Conservation (phyloP, 1,140 invertebrate genomes). For the Akabosia matsudoensis region DNA sequence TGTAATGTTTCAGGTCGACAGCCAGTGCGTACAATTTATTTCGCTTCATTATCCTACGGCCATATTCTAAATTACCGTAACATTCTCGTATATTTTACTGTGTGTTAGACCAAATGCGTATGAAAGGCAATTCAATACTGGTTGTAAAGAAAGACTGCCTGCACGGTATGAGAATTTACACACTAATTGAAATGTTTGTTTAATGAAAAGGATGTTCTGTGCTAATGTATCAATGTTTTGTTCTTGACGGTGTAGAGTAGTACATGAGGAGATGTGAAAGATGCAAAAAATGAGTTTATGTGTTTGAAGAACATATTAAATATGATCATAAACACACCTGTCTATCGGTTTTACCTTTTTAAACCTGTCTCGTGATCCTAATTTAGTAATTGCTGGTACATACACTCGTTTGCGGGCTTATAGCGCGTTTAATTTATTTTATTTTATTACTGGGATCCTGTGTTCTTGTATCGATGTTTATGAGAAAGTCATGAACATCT, state of each 20-base stretch:
- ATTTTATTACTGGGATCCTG: no score
- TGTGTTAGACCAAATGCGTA: neutral
- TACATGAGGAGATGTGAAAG: neutral
- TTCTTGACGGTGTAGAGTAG: neutral
- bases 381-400: neutral
- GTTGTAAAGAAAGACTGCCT: neutral
- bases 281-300: no score
- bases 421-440: no score
- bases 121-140: neutral
- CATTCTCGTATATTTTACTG: neutral
- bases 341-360: neutral
- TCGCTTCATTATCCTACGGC: neutral
- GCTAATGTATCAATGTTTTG: neutral
- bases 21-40: neutral
- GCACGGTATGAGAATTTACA: neutral
- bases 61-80: neutral
- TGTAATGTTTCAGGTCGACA: neutral
- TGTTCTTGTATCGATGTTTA: no score
- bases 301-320: no score
- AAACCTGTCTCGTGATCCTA: neutral
- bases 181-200: constrained; percentile 9
- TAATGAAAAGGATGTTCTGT: constrained; percentile 4
- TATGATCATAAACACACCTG: neutral
- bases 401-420: no score
- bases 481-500: no score